phyloP scores from a whole-genome alignment of 2,113 vertebrate genomes.

The Himantopus leucocephalus region DNA sequence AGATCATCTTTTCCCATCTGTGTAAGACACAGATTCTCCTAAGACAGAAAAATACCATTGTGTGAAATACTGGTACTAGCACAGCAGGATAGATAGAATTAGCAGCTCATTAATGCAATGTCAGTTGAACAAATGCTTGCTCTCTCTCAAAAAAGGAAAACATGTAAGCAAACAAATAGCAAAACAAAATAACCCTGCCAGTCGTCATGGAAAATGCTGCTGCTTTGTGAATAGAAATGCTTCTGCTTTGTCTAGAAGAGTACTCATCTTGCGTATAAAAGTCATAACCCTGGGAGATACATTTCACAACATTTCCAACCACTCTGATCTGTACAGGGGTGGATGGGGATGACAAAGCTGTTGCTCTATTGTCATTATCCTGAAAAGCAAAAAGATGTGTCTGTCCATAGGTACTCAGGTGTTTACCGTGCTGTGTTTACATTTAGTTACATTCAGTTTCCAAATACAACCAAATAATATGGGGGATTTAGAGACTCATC shows the following conservation, averaged over 20 bases:
- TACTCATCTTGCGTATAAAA: neutral
- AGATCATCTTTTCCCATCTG: neutral
- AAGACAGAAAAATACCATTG: neutral
- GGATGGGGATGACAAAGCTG: neutral
- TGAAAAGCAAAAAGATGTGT: neutral
- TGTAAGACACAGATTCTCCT: neutral
- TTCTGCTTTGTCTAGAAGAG: neutral
- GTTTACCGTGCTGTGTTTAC: accelerated
- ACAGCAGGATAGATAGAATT: neutral
- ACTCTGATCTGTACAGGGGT: neutral
- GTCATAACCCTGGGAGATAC: neutral
- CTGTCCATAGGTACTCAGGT: neutral
- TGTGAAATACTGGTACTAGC: neutral
- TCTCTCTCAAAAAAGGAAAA: neutral
- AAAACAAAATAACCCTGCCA: neutral
- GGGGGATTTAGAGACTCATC: neutral
- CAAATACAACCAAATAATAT: neutral
- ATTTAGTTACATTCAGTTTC: neutral
- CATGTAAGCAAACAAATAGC: neutral
- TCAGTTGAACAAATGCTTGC: constrained; percentile 9
- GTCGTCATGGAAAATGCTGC: neutral
- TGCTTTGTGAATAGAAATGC: neutral
- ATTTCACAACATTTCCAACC: neutral
- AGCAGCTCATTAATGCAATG: constrained; percentile 8
- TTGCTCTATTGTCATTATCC: neutral